Evolutionary conservation across 2,797 vertebrate species (phyloP), one percentile per base, ranked within the genome.

Genomic region (Galaxias olidus): DNA sequence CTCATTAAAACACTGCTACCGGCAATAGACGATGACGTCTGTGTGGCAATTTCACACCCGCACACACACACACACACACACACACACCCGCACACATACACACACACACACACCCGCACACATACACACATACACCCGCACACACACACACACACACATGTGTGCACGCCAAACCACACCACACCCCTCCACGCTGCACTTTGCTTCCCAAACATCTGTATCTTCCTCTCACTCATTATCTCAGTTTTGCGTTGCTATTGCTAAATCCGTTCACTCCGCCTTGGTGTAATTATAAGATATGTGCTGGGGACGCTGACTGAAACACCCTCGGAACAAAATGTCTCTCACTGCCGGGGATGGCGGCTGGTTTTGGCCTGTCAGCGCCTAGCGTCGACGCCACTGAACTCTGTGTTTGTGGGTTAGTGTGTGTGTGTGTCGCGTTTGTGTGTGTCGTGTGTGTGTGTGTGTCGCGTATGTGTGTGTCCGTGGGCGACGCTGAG

Each of bases 1-100:
- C 61, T 75, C 73, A 78, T 75, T 80, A 78, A 78, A 82, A 67
- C 42, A 10, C 9, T 7, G 49, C 56, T 74, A 8, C 51, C 66
- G 73, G 68, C 69, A 52, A 30, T 61, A 59, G 30, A 30, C 6
- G 30, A 30, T 30, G 30, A 30, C 30, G 30, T 30, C 30, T 30
- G 30, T 30, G 2, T 6, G 2, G 30, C 30, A n/a, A 30, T 30
- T 30, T 30, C 2, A 30, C 1, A 43, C 15, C 43, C 14, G 13
- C 30, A 30, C 30, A 51, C 49, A 51, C 1, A 51, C 4, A 53
- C 12, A 20, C 20, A 8, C 52, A 10, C 52, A 51, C 52, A 30
- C 52, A 54, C 52, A 30, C 19, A 43, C 20, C 15, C 30, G 4
- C 41, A 18, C 55, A 57, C 8, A 17, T 6, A 13, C 14, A 13